These are phyloP conservation scores for Drosophila nr. perissopoda DNA, from an alignment of 2,888 invertebrate species.

Conservation along the genomic window DNA sequence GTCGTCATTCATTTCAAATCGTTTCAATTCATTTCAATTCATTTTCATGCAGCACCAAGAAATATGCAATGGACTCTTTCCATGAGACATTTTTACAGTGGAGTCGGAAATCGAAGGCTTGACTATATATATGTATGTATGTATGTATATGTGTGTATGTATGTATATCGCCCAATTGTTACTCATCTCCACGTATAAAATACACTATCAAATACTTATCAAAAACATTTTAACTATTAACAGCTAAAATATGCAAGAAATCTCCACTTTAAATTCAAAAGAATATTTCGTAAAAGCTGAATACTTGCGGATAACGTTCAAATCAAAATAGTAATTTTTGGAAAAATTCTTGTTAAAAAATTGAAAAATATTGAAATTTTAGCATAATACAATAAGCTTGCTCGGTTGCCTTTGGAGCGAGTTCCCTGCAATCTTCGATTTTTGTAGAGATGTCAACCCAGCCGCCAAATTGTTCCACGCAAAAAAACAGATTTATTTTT, in stretches of 20 bases:
- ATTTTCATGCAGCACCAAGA: conserved; percentile 45
- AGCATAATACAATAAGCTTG: neutral
- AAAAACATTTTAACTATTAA: neutral
- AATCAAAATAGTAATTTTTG: neutral
- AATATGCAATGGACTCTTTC: conserved; percentile 43
- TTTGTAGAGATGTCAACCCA: neutral
- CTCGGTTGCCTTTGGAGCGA: neutral
- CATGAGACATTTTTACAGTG: conserved; percentile 26
- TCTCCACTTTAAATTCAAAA: neutral
- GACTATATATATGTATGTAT: neutral
- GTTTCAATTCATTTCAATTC: conserved; percentile 26
- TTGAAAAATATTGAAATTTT: neutral
- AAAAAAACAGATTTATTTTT: neutral
- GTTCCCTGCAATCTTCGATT: neutral
- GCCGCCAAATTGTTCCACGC: neutral
- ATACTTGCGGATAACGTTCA: neutral
- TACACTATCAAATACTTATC: neutral
- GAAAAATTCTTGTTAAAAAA: neutral
- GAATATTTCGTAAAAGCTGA: neutral
- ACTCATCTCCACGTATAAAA: conserved; percentile 10
- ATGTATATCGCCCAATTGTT: conserved; percentile 4
- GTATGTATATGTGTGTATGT: neutral
- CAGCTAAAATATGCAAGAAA: neutral
- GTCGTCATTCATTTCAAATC: neutral
- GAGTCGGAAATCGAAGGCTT: conserved; percentile 26